Evolutionary conservation across 2,888 invertebrate species (phyloP).

Genomic region (Trissoscelio sp.): DNA sequence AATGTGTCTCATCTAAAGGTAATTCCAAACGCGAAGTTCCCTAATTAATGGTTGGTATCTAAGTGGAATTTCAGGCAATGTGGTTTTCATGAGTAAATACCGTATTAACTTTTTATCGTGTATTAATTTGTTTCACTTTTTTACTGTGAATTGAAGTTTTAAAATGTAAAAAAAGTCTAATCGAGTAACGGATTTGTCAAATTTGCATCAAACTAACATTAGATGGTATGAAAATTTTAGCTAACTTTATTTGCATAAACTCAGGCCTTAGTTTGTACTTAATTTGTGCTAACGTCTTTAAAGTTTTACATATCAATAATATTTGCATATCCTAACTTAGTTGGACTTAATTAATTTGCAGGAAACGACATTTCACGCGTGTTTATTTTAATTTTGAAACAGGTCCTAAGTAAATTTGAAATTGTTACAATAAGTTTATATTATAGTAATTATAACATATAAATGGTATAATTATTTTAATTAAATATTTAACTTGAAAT

Average conservation of each 20-base stretch:
- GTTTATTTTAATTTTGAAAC: neutral
- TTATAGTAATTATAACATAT: no score
- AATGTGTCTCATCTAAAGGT: neutral
- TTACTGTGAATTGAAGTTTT: neutral
- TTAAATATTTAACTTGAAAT: no score
- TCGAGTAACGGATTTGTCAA: neutral
- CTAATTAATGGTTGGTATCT: neutral
- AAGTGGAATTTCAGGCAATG: no score
- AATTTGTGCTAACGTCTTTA: slow-evolving; percentile 13
- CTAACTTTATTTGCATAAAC: slow-evolving; percentile 11
- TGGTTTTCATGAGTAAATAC: no score
- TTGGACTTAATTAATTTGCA: slow-evolving; percentile 23
- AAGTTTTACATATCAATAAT: slow-evolving; percentile 15
- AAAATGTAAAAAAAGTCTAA: neutral
- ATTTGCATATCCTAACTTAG: slow-evolving; percentile 29
- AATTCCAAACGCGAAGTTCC: neutral
- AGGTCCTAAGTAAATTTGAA: neutral
- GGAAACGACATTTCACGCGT: neutral
- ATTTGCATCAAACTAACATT: slow-evolving; percentile 3
- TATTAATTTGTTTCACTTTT: neutral
- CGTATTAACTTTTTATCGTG: no score
- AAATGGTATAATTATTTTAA: no score
- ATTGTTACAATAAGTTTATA: neutral
- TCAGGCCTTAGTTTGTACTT: slow-evolving; percentile 8
- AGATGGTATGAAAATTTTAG: slow-evolving; percentile 15